Evolutionary conservation across 2,797 vertebrate species (phyloP), one percentile per base, ranked within the genome.

Genomic region (Lutjanus argentimaculatus): DNA sequence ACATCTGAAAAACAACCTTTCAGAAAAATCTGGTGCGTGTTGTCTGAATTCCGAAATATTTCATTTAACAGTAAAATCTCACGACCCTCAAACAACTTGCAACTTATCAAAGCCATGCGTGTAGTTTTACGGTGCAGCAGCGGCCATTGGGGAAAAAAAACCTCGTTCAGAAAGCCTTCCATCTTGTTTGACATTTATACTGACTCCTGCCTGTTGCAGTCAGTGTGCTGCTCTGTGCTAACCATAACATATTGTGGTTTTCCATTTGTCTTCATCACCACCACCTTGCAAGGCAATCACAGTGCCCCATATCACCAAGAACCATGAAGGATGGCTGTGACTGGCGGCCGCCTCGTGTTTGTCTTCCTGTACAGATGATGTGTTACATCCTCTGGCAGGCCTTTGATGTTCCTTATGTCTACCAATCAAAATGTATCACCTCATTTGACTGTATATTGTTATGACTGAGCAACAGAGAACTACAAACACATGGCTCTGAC

Each of bases 241-340:
- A 79, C 78, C 40, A 16, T 36, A 87, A 75, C 77, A 68, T 75
- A 52, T 72, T 75, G 66, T 55, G 25, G 45, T 70, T 85, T 83
- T 84, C 65, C 81, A 91, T 93, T 90, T 62, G 82, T 93, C 89
- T 91, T 90, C 85, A 90, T 92, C 25, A 6, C 74, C 68, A 25
- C 21, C 73, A 74, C 68, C 77, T 83, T 83, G 64, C 73, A 45
- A 86, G 62, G 80, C 77, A 83, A 72, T 83, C 79, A 67, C 68
- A 62, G 46, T 66, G 67, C 36, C 67, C 16, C 40, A 66, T 84
- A 69, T 85, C 30, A 3, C 67, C 75, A 19, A 51, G 56, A 77
- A 72, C 63, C 78, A 73, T 88, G 75, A 92, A 75, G 69, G 80
- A 92, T 84, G 79, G 61, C 84, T 45, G 45, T 43, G 83, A 75